phyloP scores from a whole-genome alignment of 2,113 vertebrate genomes.

The Pelobates fuscus region DNA sequence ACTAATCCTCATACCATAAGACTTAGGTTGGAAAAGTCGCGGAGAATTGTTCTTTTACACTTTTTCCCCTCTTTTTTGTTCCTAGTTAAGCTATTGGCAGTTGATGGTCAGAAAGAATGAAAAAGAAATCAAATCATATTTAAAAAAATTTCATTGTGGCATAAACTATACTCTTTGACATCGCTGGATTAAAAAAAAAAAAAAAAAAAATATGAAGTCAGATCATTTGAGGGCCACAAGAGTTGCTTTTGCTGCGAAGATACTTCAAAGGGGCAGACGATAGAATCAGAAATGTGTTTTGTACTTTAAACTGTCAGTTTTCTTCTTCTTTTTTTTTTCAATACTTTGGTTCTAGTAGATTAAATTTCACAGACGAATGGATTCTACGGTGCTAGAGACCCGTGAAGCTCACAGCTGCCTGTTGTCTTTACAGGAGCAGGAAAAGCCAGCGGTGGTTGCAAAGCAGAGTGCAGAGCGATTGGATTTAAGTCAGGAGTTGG shows the following conservation, averaged over 20 bases:
- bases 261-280: not conserved
- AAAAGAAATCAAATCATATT: not conserved
- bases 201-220: not conserved
- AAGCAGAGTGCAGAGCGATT: not conserved
- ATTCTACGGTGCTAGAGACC: not conserved
- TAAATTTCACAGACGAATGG: slow-evolving; percentile 23
- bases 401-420: not conserved
- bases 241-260: not conserved
- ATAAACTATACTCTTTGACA: not conserved
- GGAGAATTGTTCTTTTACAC: not conserved
- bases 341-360: slow-evolving; percentile 15
- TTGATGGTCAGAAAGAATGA: not conserved
- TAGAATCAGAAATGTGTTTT: not conserved
- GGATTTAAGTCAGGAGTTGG: slow-evolving; percentile 1
- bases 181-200: not conserved
- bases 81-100: not conserved
- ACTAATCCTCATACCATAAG: not conserved
- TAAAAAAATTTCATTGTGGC: not conserved
- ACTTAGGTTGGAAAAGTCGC: not conserved
- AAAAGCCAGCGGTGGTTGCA: not conserved
- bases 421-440: not conserved
- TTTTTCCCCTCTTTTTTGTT: not conserved
- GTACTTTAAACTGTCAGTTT: not conserved
- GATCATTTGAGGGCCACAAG: not conserved
- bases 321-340: not conserved